Evolutionary conservation across 1,140 invertebrate species (phyloP).

Genomic region (Fragariocoptes setiger): DNA sequence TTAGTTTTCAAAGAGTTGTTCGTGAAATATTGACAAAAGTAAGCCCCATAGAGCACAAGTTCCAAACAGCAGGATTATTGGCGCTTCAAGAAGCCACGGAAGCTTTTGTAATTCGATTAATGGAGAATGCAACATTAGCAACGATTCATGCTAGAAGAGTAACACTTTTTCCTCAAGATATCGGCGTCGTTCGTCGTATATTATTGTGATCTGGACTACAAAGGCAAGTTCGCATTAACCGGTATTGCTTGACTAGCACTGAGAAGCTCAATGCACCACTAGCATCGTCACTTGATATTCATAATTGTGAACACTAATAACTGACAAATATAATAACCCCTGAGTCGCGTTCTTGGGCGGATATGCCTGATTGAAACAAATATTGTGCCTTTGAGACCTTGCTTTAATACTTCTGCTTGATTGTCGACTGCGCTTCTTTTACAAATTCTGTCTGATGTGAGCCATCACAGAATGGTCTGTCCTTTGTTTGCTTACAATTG

Average conservation of each 20-base stretch:
- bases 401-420: no score
- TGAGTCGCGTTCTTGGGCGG: no score
- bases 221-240: no score
- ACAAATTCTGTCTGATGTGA: conserved; percentile 27
- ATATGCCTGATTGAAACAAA: no score
- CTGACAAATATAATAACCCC: no score
- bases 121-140: not conserved
- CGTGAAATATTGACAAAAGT: not conserved
- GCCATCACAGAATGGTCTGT: conserved; percentile 89
- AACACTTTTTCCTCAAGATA: not conserved
- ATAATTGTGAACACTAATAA: no score
- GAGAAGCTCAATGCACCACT: no score
- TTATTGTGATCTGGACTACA: no score
- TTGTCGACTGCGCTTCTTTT: conserved; percentile 11
- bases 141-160: not conserved
- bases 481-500: conserved; percentile 82
- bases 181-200: no score
- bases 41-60: not conserved
- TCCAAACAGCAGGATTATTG: not conserved
- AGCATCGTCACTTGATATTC: no score
- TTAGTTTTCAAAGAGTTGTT: not conserved
- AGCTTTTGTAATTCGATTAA: not conserved
- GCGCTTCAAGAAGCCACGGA: not conserved
- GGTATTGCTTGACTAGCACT: no score
- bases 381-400: no score